Evolutionary conservation across 2,888 invertebrate species (phyloP).

Genomic region (Microctonus aethiopoides): DNA sequence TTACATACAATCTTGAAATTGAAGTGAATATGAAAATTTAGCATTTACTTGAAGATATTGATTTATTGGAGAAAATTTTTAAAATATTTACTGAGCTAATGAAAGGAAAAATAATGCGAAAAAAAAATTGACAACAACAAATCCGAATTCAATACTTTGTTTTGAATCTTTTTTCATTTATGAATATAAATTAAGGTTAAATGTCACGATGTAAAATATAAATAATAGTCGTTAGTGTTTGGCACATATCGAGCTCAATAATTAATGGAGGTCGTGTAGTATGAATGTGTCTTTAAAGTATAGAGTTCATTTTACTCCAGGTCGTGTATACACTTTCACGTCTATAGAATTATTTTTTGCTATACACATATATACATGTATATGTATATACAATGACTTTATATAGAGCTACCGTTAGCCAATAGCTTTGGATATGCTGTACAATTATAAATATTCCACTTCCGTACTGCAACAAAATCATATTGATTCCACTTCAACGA

Average conservation of each 20-base stretch:
- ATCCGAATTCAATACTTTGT: background rate
- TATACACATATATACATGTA: no score
- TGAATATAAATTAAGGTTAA: background rate
- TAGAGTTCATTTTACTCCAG: background rate
- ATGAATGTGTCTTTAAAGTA: background rate
- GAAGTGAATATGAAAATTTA: no score
- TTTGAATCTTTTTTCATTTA: background rate
- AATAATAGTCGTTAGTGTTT: background rate
- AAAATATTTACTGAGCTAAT: background rate
- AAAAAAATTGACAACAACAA: background rate
- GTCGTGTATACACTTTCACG: constrained; percentile 2
- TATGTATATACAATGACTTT: background rate
- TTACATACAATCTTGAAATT: no score
- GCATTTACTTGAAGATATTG: no score
- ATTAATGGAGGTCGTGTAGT: background rate
- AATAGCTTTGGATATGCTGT: background rate
- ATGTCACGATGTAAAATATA: background rate
- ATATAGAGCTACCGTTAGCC: constrained; percentile 6
- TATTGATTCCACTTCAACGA: background rate
- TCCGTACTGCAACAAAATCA: background rate
- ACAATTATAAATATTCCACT: constrained; percentile 5
- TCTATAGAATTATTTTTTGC: background rate
- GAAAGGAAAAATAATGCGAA: background rate
- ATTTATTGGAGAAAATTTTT: no score
- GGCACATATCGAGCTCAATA: background rate